phyloP scores from a whole-genome alignment of 2,888 invertebrate genomes.

The Acleris literana region DNA sequence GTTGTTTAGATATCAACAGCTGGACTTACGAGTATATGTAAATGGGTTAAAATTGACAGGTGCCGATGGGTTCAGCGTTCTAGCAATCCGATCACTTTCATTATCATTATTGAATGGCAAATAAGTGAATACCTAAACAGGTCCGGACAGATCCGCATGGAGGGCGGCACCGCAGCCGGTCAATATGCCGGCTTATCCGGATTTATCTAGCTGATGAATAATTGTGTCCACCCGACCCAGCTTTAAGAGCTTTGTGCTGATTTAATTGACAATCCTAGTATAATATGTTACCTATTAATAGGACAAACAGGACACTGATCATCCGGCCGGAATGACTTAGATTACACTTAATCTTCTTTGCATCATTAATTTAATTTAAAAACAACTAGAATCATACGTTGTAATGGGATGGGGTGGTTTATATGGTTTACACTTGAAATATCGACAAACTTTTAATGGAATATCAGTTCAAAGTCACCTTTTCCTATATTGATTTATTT shows the following conservation, averaged over 20 bases:
- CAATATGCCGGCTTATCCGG: conserved; percentile 76
- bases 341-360: too few relatives aligned
- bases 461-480: too few relatives aligned
- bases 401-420: too few relatives aligned
- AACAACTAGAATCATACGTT: too few relatives aligned
- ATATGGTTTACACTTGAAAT: too few relatives aligned
- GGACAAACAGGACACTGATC: conserved; percentile 61
- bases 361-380: too few relatives aligned
- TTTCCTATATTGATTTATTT: too few relatives aligned
- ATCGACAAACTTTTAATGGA: too few relatives aligned
- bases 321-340: conserved; percentile 49
- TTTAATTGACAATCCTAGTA: conserved; percentile 78
- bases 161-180: conserved; percentile 56
- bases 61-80: too few relatives aligned
- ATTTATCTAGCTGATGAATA: conserved; percentile 79
- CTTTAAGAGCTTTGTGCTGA: conserved; percentile 77
- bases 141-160: conserved; percentile 40
- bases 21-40: too few relatives aligned
- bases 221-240: conserved; percentile 77
- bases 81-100: conserved; percentile 27
- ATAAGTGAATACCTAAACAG: conserved; percentile 52
- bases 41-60: too few relatives aligned
- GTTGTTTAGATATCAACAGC: too few relatives aligned
- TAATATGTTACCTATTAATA: conserved; percentile 75
- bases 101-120: conserved; percentile 64